Evolutionary conservation across 2,113 vertebrate species (phyloP), one percentile per base, ranked within the genome.

Genomic region (Nothocercus julius): DNA sequence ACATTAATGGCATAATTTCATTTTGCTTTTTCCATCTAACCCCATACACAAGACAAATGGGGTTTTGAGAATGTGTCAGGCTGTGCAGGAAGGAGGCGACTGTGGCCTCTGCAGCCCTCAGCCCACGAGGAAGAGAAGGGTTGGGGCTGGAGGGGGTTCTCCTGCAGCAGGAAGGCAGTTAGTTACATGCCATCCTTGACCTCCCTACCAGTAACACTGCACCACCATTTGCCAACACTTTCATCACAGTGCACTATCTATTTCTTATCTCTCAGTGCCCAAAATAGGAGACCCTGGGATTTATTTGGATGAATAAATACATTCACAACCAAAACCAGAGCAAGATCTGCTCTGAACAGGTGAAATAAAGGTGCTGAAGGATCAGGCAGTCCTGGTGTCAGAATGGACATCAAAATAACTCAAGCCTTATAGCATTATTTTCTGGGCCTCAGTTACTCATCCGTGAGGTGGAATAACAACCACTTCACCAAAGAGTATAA

Each of bases 1-100:
- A 59, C 38, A 5, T 16, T 40, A 75, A 40, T 19, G 40, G 24
- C 14, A 22, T 3, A 4, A 70, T 2, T 87, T 58, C 30, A 21
- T 56, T 93, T 79, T 59, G 34, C 14, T 63, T 68, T 62, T 61
- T 85, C 42, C 5, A 16, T 45, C 44, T 74, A 8, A 25, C 3
- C 56, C 64, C 22, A 38, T 2, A 21, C 6, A 72, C 15, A 42
- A 25, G 68, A 61, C 0, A 1, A 69, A 34, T 38, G 30, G 59
- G 34, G 36, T 19, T 80, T 38, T 42, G 51, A 73, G 73, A 77
- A 32, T 0, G 0, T 85, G 34, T 18, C 1, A 0, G 24, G 63
- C 22, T 59, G 47, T 44, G 53, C n/a, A 68, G 11, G 5, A 44
- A 56, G 17, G 21, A 18, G 5, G 34, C 53, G 25, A 42, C 28